Percentiles rank a stretch among this genome's conserved stretches.
Evolutionary conservation across 2,113 vertebrate genomes (phyloP).

Genomic region (Triplophysa siluroides): DNA sequence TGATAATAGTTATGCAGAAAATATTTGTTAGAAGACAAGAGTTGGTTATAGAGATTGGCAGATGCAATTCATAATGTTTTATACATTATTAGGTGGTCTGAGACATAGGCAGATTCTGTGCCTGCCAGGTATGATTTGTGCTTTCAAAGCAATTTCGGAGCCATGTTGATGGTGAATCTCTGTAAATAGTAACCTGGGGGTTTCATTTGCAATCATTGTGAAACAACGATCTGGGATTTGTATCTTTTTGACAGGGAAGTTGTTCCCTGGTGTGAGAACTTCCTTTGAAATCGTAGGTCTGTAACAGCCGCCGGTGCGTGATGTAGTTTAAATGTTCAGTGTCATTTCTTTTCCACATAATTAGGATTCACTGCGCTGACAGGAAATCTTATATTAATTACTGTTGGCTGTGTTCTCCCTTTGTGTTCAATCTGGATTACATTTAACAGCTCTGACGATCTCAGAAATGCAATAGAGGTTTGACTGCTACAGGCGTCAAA

Average conservation of each 20-base stretch:
- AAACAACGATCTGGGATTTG: background rate
- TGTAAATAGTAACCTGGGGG: constrained; percentile 22
- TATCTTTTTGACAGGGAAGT: constrained; percentile 18
- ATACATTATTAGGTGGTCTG: background rate
- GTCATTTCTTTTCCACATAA: background rate
- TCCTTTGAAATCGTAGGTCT: constrained; percentile 6
- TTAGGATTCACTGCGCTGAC: background rate
- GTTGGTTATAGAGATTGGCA: background rate
- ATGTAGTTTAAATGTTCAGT: background rate
- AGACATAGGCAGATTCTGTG: background rate
- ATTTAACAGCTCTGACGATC: background rate
- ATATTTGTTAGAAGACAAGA: constrained; percentile 6
- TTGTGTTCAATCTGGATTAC: constrained; percentile 13
- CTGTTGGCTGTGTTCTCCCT: background rate
- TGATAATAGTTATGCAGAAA: background rate
- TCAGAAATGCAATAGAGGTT: background rate
- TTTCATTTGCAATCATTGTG: constrained; percentile 23
- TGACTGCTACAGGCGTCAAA: constrained; percentile 45
- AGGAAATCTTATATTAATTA: constrained; percentile 7
- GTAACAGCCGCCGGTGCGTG: background rate
- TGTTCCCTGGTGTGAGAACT: constrained; percentile 3
- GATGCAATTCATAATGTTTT: constrained; percentile 23
- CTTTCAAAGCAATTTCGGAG: constrained; percentile 22
- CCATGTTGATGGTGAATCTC: constrained; percentile 20
- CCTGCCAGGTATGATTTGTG: constrained; percentile 15